Conservation (phyloP, 2,888 invertebrate species). For the Pyralis farinalis region DNA sequence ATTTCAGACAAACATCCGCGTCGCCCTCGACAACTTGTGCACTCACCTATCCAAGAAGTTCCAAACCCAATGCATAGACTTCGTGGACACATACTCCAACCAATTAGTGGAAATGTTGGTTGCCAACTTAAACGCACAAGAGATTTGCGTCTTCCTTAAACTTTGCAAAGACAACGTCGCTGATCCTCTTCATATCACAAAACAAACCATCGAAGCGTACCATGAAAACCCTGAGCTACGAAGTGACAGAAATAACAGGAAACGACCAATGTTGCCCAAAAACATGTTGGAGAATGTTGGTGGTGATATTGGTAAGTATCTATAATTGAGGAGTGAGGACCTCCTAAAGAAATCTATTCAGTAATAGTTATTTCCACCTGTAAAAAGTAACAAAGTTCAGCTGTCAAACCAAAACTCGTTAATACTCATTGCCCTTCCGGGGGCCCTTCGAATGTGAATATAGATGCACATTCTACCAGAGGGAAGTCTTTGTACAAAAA, state of each 20-base stretch:
- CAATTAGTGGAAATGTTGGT: conserved; percentile 89
- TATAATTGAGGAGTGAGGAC: too few species aligned
- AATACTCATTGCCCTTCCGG: too few species aligned
- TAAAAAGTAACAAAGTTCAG: too few species aligned
- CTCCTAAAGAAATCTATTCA: too few species aligned
- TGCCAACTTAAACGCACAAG: conserved; percentile 83
- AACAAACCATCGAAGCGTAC: conserved; percentile 48
- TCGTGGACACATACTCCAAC: conserved; percentile 88
- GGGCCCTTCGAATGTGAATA: too few species aligned
- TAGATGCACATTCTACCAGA: too few species aligned
- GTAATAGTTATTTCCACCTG: too few species aligned
- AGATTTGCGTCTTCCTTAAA: conserved; percentile 89
- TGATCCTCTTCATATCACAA: conserved; percentile 48
- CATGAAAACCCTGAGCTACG: conserved; percentile 55
- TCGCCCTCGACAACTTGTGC: conserved; percentile 87
- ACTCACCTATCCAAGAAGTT: conserved; percentile 83
- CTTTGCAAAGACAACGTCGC: conserved; percentile 81
- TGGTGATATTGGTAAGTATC: conserved; percentile 58
- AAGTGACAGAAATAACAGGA: conserved; percentile 60
- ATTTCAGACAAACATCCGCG: conserved; percentile 83
- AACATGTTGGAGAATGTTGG: conserved; percentile 42
- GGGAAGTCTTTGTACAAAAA: too few species aligned
- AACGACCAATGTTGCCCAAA: conserved; percentile 46
- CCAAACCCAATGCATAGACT: conserved; percentile 85
- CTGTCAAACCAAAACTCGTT: too few species aligned